Base-by-base conservation (phyloP, 2,797 vertebrate species). In the Phataginus tricuspis region DNA sequence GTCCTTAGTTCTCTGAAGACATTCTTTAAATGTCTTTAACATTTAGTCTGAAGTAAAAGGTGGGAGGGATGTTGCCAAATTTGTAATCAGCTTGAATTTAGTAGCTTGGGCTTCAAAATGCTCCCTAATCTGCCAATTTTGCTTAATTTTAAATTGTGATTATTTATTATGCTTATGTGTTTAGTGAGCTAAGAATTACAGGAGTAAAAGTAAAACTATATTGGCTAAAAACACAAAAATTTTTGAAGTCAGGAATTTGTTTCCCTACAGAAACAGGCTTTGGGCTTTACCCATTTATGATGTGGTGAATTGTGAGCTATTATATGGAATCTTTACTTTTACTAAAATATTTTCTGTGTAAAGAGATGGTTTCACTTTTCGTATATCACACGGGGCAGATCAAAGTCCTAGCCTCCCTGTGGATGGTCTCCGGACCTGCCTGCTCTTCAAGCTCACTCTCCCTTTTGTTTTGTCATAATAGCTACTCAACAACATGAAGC, bases 381-480 rank as follows among this genome's bases (percentile, higher is more conserved):
- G 37, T 66, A 51, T 23, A 78, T 69, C 89, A 45, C 6, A 31
- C 45, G 25, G 45, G 23, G 39, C 19, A 86, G 37, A 23, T 45
- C 11, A 45, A 90, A 15, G 18, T 45, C 64, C 64, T 93, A 39
- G 7, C 39, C 85, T 88, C 15, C 51, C 25, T 55, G 49, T 59
- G 29, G 57, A 80, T 86, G 31, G 5, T 89, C 86, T 82, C 25
- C 75, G 29, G 16, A 71, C 83, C 95, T 92, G 34, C 87, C 96
- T 97, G 37, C 88, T 97, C 78, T 97, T 96, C 84, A 98, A 72
- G 96, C 93, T 88, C 64, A 93, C 11, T 8, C 11, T 51, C 68
- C 90, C 51, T 57, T 61, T 91, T 31, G 2, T 90, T 89, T 95
- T 86, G 10, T 63, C 5, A 1, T 63, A 69, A 79, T 49, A 66